Base-by-base conservation (phyloP, 2,888 invertebrate species). In the Drosophila histrio region DNA sequence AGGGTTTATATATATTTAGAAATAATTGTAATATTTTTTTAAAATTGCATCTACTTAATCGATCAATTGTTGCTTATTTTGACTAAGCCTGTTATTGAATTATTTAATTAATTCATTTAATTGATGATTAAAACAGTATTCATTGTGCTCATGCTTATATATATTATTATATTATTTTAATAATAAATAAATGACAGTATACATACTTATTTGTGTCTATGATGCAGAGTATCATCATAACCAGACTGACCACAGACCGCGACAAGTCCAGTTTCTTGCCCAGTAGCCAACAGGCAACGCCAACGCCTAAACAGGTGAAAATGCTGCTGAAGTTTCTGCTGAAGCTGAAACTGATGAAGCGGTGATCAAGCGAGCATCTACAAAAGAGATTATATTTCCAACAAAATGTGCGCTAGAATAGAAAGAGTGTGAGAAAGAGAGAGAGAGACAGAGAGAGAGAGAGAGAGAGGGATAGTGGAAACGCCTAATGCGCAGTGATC, bases 331-430 rank as follows among this genome's bases (percentile, higher is more conserved):
- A n/a, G 52, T 39, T 63, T 50, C 2, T 5, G 61, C 15, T 54
- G 38, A 2, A 41, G 57, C 50, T 68, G 65, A 44, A 49, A 63
- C 71, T 84, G 87, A 72, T 79, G 87, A 81, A 82, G 89, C 77
- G 80, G 69, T 73, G 86, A 86, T 86, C 86, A 88, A 77, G 79
- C 87, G 71, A 82, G 87, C 89, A 87, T 80, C 84, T 79, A 90
- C 90, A 90, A 90, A 89, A 90, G 90, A 80, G 90, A 90, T 90
- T 90, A 90, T 87, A 84, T 79, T 78, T 81, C 78, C 88, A 89
- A 89, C 89, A 87, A 89, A 88, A 88, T 87, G 67, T 72, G 80
- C n/a, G 32, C 24, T 17, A 44, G 34, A 28, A 11, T 8, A 17
- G 19, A 47, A 11, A 0, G 30, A 5, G 3, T 30, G 19, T 19